A percentile compares a stretch with the other conserved stretches of the same genome.
These are phyloP conservation scores for Plestiodon gilberti DNA, from an alignment of 2,113 vertebrate species.

Conservation along the genomic window DNA sequence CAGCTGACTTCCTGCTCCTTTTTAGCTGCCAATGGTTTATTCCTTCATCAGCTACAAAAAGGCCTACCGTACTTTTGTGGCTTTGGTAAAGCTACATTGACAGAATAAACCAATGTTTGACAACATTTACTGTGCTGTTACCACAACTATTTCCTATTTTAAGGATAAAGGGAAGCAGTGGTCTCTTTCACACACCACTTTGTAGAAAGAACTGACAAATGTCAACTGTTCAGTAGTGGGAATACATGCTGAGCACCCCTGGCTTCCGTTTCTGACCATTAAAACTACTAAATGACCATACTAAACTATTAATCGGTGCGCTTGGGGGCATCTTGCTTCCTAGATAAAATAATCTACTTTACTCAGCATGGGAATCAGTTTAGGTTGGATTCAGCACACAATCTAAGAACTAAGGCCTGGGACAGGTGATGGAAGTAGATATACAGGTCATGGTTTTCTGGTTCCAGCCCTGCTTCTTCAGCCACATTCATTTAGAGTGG, in stretches of 20 bases:
- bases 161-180: constrained; percentile 42
- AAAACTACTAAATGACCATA: neutral
- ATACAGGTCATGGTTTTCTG: neutral
- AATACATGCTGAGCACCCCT: neutral
- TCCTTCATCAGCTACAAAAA: fast-evolving
- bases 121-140: constrained; percentile 45
- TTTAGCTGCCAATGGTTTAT: neutral
- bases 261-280: neutral
- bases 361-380: neutral
- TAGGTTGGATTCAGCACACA: constrained; percentile 33
- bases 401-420: neutral
- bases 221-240: neutral
- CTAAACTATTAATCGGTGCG: too few species aligned
- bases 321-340: constrained; percentile 19
- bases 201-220: constrained; percentile 51
- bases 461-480: too few species aligned
- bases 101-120: neutral
- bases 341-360: constrained; percentile 25
- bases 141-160: constrained; percentile 53
- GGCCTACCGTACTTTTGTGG: constrained; percentile 12
- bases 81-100: constrained; percentile 23
- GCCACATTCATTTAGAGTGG: too few species aligned
- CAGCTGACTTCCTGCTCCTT: neutral
- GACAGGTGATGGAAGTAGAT: neutral
- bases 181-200: constrained; percentile 32